Evolutionary conservation across 2,113 vertebrate genomes (phyloP).

Genomic region (Vireo altiloquus): DNA sequence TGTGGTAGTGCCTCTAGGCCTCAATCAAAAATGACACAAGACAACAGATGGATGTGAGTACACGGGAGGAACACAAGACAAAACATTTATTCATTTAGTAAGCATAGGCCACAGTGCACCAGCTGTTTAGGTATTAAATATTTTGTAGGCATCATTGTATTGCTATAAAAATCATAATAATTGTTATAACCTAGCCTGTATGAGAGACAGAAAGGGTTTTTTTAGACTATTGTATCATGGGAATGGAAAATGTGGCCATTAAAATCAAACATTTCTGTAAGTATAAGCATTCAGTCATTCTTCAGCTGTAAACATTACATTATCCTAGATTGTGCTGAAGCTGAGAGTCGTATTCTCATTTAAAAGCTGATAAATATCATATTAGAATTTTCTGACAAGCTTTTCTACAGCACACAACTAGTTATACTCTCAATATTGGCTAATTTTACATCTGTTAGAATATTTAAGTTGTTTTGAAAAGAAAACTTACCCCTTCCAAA

Average conservation of each 20-base stretch:
- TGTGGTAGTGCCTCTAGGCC: slow-evolving; percentile 21
- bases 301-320: slow-evolving; percentile 18
- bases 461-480: background rate
- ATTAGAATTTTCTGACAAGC: slow-evolving; percentile 1
- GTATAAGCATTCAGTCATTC: background rate
- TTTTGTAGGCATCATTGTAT: slow-evolving; percentile 28
- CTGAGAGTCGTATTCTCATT: background rate
- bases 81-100: slow-evolving; percentile 31
- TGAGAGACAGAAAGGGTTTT: background rate
- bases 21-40: slow-evolving; percentile 52
- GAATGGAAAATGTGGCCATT: background rate
- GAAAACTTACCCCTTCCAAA: background rate
- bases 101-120: background rate
- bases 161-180: slow-evolving; percentile 31
- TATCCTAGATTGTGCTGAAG: background rate
- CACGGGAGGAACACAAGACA: background rate
- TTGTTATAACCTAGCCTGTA: background rate
- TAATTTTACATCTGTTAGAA: slow-evolving; percentile 43
- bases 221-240: background rate
- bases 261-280: background rate
- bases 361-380: slow-evolving; percentile 2
- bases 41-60: slow-evolving; percentile 54
- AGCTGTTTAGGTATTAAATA: slow-evolving; percentile 48
- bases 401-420: background rate
- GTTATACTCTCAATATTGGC: background rate